Percentiles rank a stretch among this genome's conserved stretches.
Conservation (phyloP, 2,888 invertebrate species). For the Pseudococcus jackbeardsleyi region DNA sequence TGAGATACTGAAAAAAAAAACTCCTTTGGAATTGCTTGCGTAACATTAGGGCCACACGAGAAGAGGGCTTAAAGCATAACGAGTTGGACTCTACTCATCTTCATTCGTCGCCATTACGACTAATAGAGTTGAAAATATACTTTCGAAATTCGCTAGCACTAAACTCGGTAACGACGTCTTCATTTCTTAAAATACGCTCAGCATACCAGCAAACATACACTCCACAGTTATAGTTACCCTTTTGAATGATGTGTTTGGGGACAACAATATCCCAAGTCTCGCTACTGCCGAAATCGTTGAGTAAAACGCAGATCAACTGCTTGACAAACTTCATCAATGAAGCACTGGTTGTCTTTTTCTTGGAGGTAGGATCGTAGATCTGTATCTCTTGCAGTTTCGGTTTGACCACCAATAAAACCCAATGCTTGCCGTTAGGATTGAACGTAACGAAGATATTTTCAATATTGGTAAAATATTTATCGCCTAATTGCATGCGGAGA, state of each 20-base stretch:
- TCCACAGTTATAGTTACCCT: constrained; percentile 37
- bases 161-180: constrained; percentile 29
- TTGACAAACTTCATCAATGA: constrained; percentile 34
- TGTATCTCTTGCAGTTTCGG: constrained; percentile 26
- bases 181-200: constrained; percentile 46
- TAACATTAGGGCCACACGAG: neutral
- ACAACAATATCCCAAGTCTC: neutral
- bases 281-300: constrained; percentile 1
- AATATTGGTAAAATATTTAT: constrained; percentile 32
- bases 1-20: neutral
- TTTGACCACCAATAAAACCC: constrained; percentile 43
- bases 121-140: constrained; percentile 4
- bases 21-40: neutral
- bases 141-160: constrained; percentile 37
- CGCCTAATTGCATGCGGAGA: constrained; percentile 41
- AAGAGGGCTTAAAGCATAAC: neutral
- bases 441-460: constrained; percentile 36
- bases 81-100: neutral
- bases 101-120: constrained; percentile 1
- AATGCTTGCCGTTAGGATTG: constrained; percentile 19
- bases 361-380: constrained; percentile 37
- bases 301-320: constrained; percentile 2
- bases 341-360: neutral
- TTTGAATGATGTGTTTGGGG: constrained; percentile 52
- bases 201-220: constrained; percentile 57